Base-by-base conservation (phyloP, 2,888 invertebrate genomes). In the Chesias legatella region DNA sequence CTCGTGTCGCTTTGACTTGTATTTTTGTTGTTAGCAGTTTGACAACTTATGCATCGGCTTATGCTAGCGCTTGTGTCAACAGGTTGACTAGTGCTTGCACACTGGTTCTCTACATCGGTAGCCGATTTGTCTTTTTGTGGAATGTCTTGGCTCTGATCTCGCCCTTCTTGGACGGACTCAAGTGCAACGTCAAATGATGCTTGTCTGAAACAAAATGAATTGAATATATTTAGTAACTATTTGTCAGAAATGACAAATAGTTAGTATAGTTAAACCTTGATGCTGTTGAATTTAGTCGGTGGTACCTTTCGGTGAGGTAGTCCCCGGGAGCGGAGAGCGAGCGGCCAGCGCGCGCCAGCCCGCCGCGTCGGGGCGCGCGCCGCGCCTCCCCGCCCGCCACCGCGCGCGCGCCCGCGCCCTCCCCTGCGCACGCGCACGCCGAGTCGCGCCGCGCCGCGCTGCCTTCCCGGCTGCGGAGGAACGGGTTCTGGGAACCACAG, bases 261-360 rank as follows among this genome's bases (percentile, higher is more conserved):
- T 17, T 17, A 17, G n/a, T 17, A 17, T 17, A 17, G 13, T 17
- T 17, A 2, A 17, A 17, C 13, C 2, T 17, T 6, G 10, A 27
- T 21, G 6, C 9, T 7, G 7, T 4, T 11, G 9, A 26, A 8
- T 24, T 7, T 3, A 13, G 3, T 1, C 13, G 1, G n/a, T 35
- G 32, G 4, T 41, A 81, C 81, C 75, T 75, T 37, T 83, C 81
- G 36, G 82, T 81, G 5, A 85, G 67, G 43, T 85, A 88, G 66
- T 79, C 81, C 23, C 85, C 83, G 0, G 86, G 86, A 1, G 86
- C 86, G 0, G 86, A 86, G 0, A 85, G 67, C 0, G 85, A 86
- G 1, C 86, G 60, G 0, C 86, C 85, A 0, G 83, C 74, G 1
- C 85, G 53, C 0, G 82, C 76, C 1, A 86, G 67, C 2, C 60